Evolutionary conservation across 2,888 invertebrate species (phyloP), one percentile per base, ranked within the genome.

Genomic region (Carpatolechia fugitivella): DNA sequence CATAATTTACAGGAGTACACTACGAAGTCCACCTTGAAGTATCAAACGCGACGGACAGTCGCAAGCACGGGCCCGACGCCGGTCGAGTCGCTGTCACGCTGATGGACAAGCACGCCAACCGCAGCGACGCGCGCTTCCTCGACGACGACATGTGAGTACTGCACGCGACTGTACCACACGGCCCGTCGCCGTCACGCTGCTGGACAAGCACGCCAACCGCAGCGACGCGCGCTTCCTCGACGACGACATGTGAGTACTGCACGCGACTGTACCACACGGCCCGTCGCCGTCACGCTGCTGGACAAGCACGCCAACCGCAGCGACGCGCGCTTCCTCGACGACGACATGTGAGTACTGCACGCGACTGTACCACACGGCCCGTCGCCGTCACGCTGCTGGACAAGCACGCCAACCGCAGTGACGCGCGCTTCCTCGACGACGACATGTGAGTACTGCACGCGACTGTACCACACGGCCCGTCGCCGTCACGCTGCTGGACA

Each of bases 1-100:
- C 1, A n/a, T n/a, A n/a, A n/a, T n/a, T n/a, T n/a, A n/a, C 82
- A 96, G 97, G 93, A 66, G 93, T 93, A 4, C 97, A 97, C 73
- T 97, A 96, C 71, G 92, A 93, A 70, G 91, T 97, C 8, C 92
- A 92, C 0, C 89, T 97, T 13, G 92, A 93, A 61, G 93, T 97
- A 46, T 95, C 96, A 0, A 93, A 93, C 60, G 93, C 94, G 0
- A 91, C 92, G 18, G 94, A 94, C 65, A 96, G 95, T 69, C 77
- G 91, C 53, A 96, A 96, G 2, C 31, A 14, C 14, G 20, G 2
- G n/a, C 11, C 5, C 2, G 16, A 13, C 16, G 16, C 10, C 10
- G 3, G 96, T 0, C 92, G 93, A 60, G 90, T 96, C 3, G 91
- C 92, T 0, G 84, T 96, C 11, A 92, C 92, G 0, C 84, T 95